Conservation (phyloP, 2,797 vertebrate species). For the Todus mexicanus region DNA sequence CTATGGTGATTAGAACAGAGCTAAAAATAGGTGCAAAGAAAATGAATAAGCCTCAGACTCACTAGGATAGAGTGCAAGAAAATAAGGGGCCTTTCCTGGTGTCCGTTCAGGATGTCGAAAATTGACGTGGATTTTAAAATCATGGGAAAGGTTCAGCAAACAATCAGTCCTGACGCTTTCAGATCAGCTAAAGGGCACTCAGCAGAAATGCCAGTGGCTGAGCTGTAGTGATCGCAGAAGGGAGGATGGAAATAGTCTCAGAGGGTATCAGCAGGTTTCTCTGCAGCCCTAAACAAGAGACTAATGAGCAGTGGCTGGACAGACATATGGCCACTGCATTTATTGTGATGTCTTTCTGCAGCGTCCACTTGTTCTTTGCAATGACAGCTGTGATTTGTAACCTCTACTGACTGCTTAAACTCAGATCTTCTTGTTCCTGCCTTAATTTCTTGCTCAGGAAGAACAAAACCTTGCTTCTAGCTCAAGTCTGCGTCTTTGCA, state of each 20-base stretch:
- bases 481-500: not conserved
- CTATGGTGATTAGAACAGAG: not conserved
- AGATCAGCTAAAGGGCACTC: not conserved
- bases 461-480: not conserved
- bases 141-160: not conserved
- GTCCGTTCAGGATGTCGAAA: not conserved
- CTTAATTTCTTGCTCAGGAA: not conserved
- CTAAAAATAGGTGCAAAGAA: not conserved
- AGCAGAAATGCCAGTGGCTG: not conserved
- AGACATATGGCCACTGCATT: not conserved
- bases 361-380: not conserved
- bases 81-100: not conserved
- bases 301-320: not conserved
- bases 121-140: not conserved
- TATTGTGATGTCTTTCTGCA: not conserved
- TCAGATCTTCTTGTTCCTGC: not conserved
- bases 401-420: not conserved
- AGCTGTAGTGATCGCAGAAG: not conserved
- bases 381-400: not conserved
- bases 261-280: not conserved
- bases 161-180: not conserved
- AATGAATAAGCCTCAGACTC: not conserved
- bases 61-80: not conserved
- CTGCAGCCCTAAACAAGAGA: not conserved
- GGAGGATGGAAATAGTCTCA: not conserved